These are phyloP conservation scores for Lepidocyrtoides sp. DNA, from an alignment of 2,888 invertebrate species.

Conservation along the genomic window DNA sequence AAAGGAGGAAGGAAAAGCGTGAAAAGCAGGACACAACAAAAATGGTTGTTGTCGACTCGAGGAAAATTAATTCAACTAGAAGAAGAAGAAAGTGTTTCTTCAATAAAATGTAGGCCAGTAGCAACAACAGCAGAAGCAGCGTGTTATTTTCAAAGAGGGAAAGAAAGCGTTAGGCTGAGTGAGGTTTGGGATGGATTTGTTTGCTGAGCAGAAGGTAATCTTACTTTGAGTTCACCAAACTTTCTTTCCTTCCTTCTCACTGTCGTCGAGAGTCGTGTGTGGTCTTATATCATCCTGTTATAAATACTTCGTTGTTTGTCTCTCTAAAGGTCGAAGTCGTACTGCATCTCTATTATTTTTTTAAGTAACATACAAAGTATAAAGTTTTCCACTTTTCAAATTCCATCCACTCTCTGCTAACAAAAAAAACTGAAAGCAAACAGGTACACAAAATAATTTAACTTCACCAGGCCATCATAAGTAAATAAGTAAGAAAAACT, in stretches of 20 bases:
- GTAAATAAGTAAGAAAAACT: no score
- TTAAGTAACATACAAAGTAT: background rate
- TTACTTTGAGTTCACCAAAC: slow-evolving; percentile 39
- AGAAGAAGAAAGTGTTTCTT: slow-evolving; percentile 51
- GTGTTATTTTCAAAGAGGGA: background rate
- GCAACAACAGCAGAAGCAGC: background rate
- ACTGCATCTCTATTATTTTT: slow-evolving; percentile 13
- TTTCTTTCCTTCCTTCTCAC: slow-evolving; percentile 29
- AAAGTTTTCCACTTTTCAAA: slow-evolving; percentile 41
- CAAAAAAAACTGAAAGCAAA: slow-evolving; percentile 10
- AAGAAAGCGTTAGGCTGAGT: slow-evolving; percentile 21
- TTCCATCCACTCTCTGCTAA: slow-evolving; percentile 5
- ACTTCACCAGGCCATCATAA: slow-evolving; percentile 45
- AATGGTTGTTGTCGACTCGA: slow-evolving; percentile 61
- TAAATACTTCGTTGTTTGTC: background rate
- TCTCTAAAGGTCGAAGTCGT: slow-evolving; percentile 63
- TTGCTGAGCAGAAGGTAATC: slow-evolving; percentile 23
- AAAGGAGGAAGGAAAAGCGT: slow-evolving; percentile 19
- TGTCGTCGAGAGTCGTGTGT: background rate
- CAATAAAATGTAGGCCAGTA: slow-evolving; percentile 58
- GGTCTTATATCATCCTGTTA: background rate
- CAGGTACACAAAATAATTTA: slow-evolving; percentile 60
- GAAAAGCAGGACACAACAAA: slow-evolving; percentile 65
- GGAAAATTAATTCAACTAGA: slow-evolving; percentile 74
- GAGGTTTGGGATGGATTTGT: slow-evolving; percentile 66